Evolutionary conservation across 2,888 invertebrate genomes (phyloP), one percentile per base, ranked within the genome.

Genomic region (Athrips mouffetella): DNA sequence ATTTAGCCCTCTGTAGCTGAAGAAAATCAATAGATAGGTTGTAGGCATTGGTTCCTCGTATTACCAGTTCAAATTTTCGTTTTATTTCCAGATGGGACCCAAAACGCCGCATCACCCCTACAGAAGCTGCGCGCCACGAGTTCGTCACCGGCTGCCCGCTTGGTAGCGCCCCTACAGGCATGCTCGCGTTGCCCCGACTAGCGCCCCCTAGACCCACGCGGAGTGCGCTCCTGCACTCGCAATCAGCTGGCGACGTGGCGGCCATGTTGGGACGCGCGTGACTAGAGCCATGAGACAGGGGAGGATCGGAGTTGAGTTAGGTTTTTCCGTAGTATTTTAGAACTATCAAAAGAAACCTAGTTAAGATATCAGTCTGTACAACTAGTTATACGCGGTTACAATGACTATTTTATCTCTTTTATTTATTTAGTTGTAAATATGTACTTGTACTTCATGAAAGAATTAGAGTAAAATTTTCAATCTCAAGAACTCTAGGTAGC

Each of bases 71-170:
- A 27, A 27, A 27, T 27, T 10, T 27, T 8, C 2, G 11, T 31
- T 25, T 6, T 31, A 13, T 39, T 59, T 60, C 3, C 83, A 96
- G 96, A 79, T 98, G 98, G 98, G 97, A 98, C 83, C 95, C 97
- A 13, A 93, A 94, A 70, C 94, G 94, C 54, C 92, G 98, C 55
- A 93, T 98, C 92, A 97, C 95, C 2, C 95, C 98, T 0, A 96
- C 95, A 48, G 97, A 98, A 74, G 98, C 97, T 1, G 90, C 95
- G 16, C 92, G 94, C 47, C 98, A 98, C 82, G 95, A 96, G 69
- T 98, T 97, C 64, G 91, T 91, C 57, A 90, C 90, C 5, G 91
- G 91, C 3, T 82, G 82, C 46, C 66, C 83, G 0, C 62, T 83
- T 0, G 88, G 80, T 25, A 58, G 73, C 56, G 82, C 80, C 55